Base-by-base conservation (phyloP, 1,140 invertebrate genomes). In the Thaumetopoea pityocampa region DNA sequence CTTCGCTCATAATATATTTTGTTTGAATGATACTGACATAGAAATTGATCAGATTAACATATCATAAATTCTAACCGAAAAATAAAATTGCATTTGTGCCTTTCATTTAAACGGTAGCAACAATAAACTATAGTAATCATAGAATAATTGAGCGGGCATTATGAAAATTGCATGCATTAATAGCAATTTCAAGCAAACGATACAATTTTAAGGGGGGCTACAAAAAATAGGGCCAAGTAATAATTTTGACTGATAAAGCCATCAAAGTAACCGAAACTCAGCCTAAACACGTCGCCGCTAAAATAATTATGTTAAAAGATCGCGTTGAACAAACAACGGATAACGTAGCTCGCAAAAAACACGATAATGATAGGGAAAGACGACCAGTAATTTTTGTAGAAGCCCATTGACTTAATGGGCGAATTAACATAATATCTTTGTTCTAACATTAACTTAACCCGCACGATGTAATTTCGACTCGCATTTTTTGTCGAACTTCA, bases 361-460 rank as follows among this genome's bases (percentile, higher is more conserved):
- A 28, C 34, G 10, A 35, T 63, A 66, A 66, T 66, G 44, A 53
- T 51, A 60, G 40, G 46, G 36, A 43, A 26, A 42, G 45, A 51
- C 58, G 47, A 51, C 50, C 50, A 37, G 35, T 58, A 47, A 64
- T 64, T 61, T 50, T 45, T 50, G 28, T 55, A 47, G 60, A 61
- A 64, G 57, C 64, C 56, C 53, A 58, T 61, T 16, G 51, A 49
- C 20, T 56, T 49, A 43, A 56, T 51, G 49, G 30, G 20, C 28
- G 35, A 43, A 56, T 58, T 67, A 55, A 45, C 51, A 55, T 58
- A 58, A 63, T 57, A 55, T 54, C 37, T 51, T 29, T 41, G 26
- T 49, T 44, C 41, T 44, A 36, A 20, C 29, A 44, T 51, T 51
- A 42, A 34, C 22, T 41, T 41, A 9, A 33, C 36, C 23, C 26